phyloP scores from a whole-genome alignment of 2,888 invertebrate species.

The Agrilus cyanescens region DNA sequence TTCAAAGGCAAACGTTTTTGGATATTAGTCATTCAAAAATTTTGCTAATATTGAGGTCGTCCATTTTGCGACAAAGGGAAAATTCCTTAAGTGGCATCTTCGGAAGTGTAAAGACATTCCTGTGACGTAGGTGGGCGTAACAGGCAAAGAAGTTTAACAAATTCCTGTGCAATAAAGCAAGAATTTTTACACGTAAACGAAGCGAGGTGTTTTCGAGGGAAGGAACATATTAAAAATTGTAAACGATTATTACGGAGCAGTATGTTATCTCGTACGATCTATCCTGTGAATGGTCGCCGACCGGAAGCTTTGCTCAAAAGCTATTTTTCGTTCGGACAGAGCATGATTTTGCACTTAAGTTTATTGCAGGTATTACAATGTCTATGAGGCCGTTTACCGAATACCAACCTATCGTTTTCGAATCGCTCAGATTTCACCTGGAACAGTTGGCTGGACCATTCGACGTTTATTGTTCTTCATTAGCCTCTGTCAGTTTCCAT shows the following conservation, averaged over 20 bases:
- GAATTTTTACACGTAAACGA: slow-evolving; percentile 14
- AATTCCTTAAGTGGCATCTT: no score
- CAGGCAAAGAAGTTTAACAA: not conserved
- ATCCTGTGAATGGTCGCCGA: slow-evolving; percentile 17
- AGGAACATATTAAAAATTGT: slow-evolving; percentile 10
- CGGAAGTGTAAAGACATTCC: no score
- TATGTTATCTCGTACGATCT: slow-evolving; percentile 13
- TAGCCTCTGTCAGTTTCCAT: no score
- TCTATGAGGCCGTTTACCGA: slow-evolving; percentile 13
- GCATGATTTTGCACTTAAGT: slow-evolving; percentile 36
- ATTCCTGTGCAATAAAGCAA: slow-evolving; percentile 12
- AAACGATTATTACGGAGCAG: slow-evolving; percentile 13
- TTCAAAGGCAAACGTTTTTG: no score
- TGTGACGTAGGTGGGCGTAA: no score
- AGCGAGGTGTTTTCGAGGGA: slow-evolving; percentile 12
- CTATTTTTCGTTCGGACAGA: slow-evolving; percentile 23
- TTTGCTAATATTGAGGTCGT: no score
- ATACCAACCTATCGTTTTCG: slow-evolving; percentile 6
- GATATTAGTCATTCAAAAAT: no score
- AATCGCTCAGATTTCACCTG: no score
- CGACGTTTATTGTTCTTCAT: no score
- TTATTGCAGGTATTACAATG: slow-evolving; percentile 28
- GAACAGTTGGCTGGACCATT: no score
- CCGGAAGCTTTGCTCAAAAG: slow-evolving; percentile 26
- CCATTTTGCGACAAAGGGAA: no score